Evolutionary conservation across 1,140 invertebrate species (phyloP).

Genomic region (Branchinecta lindahli): DNA sequence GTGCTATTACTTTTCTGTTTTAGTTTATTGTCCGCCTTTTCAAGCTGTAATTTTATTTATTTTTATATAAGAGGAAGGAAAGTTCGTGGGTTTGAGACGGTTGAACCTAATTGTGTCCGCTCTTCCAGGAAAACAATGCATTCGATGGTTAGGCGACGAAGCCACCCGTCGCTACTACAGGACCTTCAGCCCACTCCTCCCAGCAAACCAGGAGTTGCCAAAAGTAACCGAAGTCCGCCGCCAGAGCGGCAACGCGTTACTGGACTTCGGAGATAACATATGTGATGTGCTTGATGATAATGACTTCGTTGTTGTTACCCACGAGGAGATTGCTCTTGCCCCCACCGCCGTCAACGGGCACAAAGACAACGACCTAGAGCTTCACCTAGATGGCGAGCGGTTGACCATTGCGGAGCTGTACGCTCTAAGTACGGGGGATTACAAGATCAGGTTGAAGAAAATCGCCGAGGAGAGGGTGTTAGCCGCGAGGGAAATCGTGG

Average conservation of each 20-base stretch:
- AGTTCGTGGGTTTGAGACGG: no score
- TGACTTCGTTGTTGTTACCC: conserved; percentile 45
- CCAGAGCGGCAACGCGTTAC: conserved; percentile 43
- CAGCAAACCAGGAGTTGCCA: conserved; percentile 27
- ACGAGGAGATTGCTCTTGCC: conserved; percentile 30
- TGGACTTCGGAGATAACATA: conserved; percentile 42
- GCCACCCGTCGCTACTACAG: conserved; percentile 37
- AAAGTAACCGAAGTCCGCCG: conserved; percentile 41
- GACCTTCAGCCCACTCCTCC: conserved; percentile 28
- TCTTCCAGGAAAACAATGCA: conserved; percentile 30
- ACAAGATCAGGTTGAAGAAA: conserved; percentile 41
- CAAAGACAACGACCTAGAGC: conserved; percentile 8
- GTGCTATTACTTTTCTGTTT: no score
- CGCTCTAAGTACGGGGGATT: conserved; percentile 40
- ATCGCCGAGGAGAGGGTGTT: conserved; percentile 40
- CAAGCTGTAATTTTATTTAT: no score
- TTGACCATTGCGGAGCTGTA: conserved; percentile 42
- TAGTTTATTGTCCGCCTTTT: no score
- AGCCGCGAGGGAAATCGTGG: conserved; percentile 40
- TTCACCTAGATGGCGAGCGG: conserved; percentile 42
- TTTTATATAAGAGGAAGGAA: no score
- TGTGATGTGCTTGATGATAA: conserved; percentile 43
- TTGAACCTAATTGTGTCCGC: not conserved
- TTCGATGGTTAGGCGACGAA: conserved; percentile 42
- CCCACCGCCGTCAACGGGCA: not conserved